Conservation (phyloP, 1,140 invertebrate genomes). For the Papilio glaucus region DNA sequence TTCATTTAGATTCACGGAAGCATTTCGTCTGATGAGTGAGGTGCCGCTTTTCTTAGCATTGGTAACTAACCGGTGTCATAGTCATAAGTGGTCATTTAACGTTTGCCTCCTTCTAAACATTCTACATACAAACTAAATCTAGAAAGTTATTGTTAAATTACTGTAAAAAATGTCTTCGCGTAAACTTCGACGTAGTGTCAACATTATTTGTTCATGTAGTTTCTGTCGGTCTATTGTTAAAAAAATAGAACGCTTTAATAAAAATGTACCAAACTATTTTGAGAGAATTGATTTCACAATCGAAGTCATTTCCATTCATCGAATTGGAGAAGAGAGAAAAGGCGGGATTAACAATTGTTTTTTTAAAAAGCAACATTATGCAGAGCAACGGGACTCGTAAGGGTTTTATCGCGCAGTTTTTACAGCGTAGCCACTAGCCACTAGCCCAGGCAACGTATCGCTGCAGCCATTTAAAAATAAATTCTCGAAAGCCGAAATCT, state of each 20-base stretch:
- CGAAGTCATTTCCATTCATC: conserved; percentile 23
- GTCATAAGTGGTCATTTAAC: too few species aligned
- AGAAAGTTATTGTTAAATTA: too few species aligned
- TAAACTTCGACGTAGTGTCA: too few species aligned
- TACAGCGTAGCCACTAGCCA: conserved; percentile 13
- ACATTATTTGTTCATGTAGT: not conserved
- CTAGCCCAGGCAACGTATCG: conserved; percentile 39
- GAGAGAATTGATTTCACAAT: conserved; percentile 23
- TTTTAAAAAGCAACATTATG: conserved; percentile 12
- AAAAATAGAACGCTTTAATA: not conserved
- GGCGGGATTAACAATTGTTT: conserved; percentile 19
- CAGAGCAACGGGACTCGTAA: not conserved
- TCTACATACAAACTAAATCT: too few species aligned
- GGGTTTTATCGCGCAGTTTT: conserved; percentile 19
- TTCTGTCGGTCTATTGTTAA: not conserved
- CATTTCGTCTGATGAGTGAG: too few species aligned
- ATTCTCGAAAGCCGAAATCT: conserved; percentile 67
- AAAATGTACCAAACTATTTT: conserved; percentile 17
- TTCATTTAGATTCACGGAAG: too few species aligned
- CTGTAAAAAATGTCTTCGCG: too few species aligned
- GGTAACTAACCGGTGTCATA: too few species aligned
- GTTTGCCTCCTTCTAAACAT: too few species aligned
- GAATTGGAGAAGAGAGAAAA: not conserved
- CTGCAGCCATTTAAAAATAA: conserved; percentile 62
- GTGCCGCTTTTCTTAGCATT: too few species aligned